Conservation (phyloP, 2,113 vertebrate species). For the Paradisaea rubra region DNA sequence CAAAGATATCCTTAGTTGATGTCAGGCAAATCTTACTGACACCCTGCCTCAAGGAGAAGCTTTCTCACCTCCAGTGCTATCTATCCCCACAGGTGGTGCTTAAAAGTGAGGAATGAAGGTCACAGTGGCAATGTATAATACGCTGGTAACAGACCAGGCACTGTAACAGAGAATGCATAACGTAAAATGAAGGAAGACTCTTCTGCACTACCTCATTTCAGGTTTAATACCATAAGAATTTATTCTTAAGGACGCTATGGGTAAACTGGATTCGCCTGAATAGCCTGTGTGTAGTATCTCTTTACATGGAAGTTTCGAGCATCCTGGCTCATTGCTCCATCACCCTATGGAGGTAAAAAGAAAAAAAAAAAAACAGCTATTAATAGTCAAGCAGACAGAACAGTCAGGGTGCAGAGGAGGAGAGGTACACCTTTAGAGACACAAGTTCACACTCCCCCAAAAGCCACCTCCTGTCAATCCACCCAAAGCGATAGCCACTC, state of each 20-base stretch:
- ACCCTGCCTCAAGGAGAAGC: not conserved
- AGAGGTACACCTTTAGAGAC: not conserved
- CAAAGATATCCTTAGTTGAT: not conserved
- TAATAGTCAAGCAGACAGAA: not conserved
- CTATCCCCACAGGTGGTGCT: not conserved
- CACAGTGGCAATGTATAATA: not conserved
- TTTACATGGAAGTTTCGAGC: not conserved
- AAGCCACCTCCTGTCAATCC: not conserved
- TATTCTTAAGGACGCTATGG: not conserved
- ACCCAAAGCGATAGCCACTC: fast-evolving
- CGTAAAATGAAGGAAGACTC: not conserved
- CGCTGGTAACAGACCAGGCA: not conserved
- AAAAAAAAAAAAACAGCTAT: not conserved
- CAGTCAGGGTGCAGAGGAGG: not conserved
- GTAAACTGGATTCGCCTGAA: not conserved
- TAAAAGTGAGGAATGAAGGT: not conserved
- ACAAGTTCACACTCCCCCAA: not conserved
- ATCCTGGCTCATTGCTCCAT: not conserved
- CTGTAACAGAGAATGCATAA: not conserved
- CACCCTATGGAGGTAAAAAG: not conserved
- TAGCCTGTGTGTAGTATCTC: not conserved
- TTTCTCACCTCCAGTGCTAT: not conserved
- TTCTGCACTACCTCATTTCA: not conserved
- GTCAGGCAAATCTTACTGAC: not conserved
- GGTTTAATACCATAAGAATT: not conserved